Percentiles rank a stretch among this genome's conserved stretches.
Conservation (phyloP, 2,888 invertebrate genomes). For the Beris morrisii region DNA sequence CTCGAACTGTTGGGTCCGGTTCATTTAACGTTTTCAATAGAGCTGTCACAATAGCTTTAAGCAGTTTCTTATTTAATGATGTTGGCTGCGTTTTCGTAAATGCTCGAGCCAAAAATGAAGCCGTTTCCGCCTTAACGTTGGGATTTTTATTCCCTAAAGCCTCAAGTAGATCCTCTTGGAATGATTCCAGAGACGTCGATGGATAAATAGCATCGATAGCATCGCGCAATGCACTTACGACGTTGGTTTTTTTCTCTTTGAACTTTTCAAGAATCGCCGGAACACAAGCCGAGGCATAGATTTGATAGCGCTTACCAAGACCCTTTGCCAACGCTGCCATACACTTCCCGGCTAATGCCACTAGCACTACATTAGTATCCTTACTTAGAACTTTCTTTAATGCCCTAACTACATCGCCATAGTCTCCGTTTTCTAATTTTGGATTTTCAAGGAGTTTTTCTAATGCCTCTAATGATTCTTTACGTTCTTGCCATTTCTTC, state of each 20-base stretch:
- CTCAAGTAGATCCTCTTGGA: slow-evolving; percentile 82
- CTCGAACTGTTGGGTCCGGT: slow-evolving; percentile 85
- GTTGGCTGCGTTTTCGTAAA: slow-evolving; percentile 80
- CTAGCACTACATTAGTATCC: slow-evolving; percentile 93
- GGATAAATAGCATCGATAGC: slow-evolving; percentile 86
- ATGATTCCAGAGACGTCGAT: slow-evolving; percentile 78
- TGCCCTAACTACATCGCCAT: slow-evolving; percentile 83
- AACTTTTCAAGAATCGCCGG: slow-evolving; percentile 90
- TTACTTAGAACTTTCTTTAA: slow-evolving; percentile 90
- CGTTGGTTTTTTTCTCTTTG: slow-evolving; percentile 93
- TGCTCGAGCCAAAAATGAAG: slow-evolving; percentile 79
- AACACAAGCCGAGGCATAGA: slow-evolving; percentile 76
- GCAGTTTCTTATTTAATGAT: slow-evolving; percentile 83
- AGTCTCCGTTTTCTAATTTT: slow-evolving; percentile 89
- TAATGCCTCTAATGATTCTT: slow-evolving; percentile 84
- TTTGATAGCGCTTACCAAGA: slow-evolving; percentile 82
- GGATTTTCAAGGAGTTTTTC: slow-evolving; percentile 78
- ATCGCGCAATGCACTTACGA: slow-evolving; percentile 83
- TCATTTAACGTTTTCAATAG: slow-evolving; percentile 68
- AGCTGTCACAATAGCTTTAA: slow-evolving; percentile 78
- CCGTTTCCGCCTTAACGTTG: slow-evolving; percentile 83
- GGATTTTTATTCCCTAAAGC: slow-evolving; percentile 92
- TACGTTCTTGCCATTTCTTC: slow-evolving; percentile 96
- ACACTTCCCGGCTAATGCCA: slow-evolving; percentile 83
- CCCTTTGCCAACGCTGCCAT: slow-evolving; percentile 81